phyloP scores from a whole-genome alignment of 2,113 vertebrate species.

The Illadopsis cleaveri region DNA sequence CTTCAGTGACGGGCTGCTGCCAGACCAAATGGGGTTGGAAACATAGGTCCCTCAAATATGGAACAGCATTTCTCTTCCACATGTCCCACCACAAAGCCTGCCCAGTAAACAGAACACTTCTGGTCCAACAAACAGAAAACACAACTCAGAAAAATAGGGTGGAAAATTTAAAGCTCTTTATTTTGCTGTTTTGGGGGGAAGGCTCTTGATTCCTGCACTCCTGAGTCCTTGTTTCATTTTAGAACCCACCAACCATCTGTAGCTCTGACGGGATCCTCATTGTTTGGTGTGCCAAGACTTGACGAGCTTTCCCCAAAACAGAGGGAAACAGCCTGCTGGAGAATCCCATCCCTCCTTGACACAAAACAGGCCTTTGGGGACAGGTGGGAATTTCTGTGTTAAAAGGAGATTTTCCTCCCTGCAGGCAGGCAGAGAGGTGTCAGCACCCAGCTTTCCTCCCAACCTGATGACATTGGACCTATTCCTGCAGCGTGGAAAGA shows the following conservation, averaged over 20 bases:
- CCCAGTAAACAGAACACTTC: not conserved
- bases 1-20: not conserved
- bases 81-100: not conserved
- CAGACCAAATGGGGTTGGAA: not conserved
- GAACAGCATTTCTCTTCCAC: not conserved
- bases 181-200: not conserved
- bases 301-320: not conserved
- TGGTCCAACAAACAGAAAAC: not conserved
- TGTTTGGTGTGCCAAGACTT: fast-evolving
- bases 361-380: not conserved
- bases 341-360: not conserved
- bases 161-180: not conserved
- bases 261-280: not conserved
- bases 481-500: not conserved
- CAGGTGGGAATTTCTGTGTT: not conserved
- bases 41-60: fast-evolving
- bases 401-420: not conserved
- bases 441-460: not conserved
- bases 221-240: not conserved
- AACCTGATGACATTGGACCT: not conserved
- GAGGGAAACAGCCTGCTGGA: not conserved
- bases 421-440: not conserved
- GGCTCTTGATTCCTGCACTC: not conserved
- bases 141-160: not conserved
- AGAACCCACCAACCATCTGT: fast-evolving